Percentiles rank a stretch among this genome's conserved stretches.
phyloP scores from a whole-genome alignment of 2,797 vertebrate genomes.

The Fringilla coelebs region DNA sequence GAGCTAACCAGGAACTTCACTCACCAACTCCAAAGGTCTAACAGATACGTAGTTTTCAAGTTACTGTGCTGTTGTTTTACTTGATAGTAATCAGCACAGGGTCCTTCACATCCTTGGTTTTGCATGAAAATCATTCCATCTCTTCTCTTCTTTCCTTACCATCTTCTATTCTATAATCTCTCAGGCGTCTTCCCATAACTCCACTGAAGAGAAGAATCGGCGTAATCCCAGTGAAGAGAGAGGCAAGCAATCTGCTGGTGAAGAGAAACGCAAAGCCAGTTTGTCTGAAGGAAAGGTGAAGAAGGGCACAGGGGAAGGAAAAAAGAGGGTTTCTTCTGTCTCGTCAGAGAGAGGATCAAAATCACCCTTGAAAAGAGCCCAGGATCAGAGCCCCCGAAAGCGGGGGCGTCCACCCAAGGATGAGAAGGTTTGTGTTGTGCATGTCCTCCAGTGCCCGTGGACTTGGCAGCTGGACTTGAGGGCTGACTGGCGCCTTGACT shows the following conservation, averaged over 20 bases:
- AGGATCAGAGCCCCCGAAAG: constrained; percentile 90
- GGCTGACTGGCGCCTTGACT: background rate
- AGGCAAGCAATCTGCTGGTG: constrained; percentile 75
- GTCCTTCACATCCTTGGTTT: constrained; percentile 39
- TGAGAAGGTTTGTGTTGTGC: constrained; percentile 90
- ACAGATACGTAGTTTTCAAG: background rate
- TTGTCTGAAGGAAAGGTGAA: constrained; percentile 79
- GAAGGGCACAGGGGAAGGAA: constrained; percentile 77
- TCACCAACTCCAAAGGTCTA: background rate
- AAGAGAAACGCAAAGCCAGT: constrained; percentile 84
- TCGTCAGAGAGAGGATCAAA: constrained; percentile 81
- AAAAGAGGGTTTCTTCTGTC: constrained; percentile 77
- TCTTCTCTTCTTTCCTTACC: constrained; percentile 60
- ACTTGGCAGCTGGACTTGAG: constrained; percentile 35
- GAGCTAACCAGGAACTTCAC: constrained; percentile 16
- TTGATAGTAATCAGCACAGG: background rate
- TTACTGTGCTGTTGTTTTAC: background rate
- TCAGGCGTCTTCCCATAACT: constrained; percentile 78
- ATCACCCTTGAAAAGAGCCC: constrained; percentile 80
- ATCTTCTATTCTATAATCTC: constrained; percentile 70
- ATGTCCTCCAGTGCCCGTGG: constrained; percentile 31
- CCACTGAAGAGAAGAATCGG: constrained; percentile 78
- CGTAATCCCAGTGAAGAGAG: constrained; percentile 82
- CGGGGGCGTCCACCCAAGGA: constrained; percentile 87
- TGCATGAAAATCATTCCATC: constrained; percentile 46